Base-by-base conservation (phyloP, 2,888 invertebrate genomes). In the Brachynemurus nebulosus region DNA sequence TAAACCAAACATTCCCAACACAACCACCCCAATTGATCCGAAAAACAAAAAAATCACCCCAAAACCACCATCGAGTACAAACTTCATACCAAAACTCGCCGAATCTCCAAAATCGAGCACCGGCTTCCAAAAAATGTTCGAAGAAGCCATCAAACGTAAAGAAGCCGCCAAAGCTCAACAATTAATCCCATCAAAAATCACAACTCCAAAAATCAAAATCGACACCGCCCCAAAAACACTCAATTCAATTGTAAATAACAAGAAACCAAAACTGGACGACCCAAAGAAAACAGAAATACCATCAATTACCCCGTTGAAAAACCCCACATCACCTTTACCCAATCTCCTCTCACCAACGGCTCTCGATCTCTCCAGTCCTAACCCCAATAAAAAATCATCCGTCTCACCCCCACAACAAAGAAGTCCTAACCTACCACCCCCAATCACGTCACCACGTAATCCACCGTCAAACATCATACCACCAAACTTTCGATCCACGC, bases 121-220 rank as follows among this genome's bases (percentile, higher is more conserved):
- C 1, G 42, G 42, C 4, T 65, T 65, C 47, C 65, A 65, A 48
- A 66, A 61, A 48, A 65, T 65, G 51, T 66, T 66, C 49, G 66
- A 66, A 46, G 64, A 65, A 45, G 56, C 62, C 1, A 56, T 64
- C n/a, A 62, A 60, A 45, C 56, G 57, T 36, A 47, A 47, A 11
- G 53, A 54, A 30, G 45, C 46, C 19, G 50, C 40, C n/a, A 40
- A 40, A 27, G 16, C 27, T 4, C 6, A 8, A 16, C 25, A 40
- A 6, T 14, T 42, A 8, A 40, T 47, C 16, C 33, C 40, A 12
- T 42, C 45, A 45, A 21, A 42, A 36, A 40, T 45, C 27, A 38
- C 30, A 9, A 47, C 50, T 14, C 51, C 47, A 11, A 44, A 42
- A 45, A 42, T 42, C 2, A 45, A 45, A 27, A 7, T 43, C 3